These are phyloP conservation scores for Drosophila carrolli DNA, from an alignment of 1,140 invertebrate genomes.

Conservation along the genomic window DNA sequence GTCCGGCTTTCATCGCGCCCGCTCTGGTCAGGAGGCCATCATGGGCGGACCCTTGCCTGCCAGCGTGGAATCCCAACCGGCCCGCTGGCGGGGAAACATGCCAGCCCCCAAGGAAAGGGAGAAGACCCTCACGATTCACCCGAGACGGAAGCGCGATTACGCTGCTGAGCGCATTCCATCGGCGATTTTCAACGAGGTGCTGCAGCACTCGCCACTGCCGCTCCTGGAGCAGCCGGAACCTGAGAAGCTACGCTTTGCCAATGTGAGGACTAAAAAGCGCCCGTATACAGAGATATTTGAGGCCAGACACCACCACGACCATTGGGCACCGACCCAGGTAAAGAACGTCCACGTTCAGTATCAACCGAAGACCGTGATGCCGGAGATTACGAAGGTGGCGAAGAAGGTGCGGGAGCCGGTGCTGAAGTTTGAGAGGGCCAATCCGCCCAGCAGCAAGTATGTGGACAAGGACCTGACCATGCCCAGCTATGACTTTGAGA, in stretches of 20 bases:
- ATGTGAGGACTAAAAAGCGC: conserved; percentile 56
- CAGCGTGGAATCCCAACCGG: conserved; percentile 2
- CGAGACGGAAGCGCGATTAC: conserved; percentile 62
- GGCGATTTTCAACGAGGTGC: conserved; percentile 54
- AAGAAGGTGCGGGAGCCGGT: conserved; percentile 33
- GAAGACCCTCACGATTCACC: conserved; percentile 67
- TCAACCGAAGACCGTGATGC: conserved; percentile 63
- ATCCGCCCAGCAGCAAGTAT: conserved; percentile 64
- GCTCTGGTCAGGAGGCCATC: neutral
- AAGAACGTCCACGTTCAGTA: conserved; percentile 75
- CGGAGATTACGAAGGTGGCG: conserved; percentile 48
- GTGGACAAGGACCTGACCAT: conserved; percentile 61
- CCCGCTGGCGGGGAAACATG: conserved; percentile 67
- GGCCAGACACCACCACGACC: conserved; percentile 79
- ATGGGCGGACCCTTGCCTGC: neutral
- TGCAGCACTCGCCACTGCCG: conserved; percentile 45
- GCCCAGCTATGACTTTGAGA: conserved; percentile 56
- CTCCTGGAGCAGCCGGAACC: conserved; percentile 57
- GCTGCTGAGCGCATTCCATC: conserved; percentile 59
- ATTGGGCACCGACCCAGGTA: conserved; percentile 72
- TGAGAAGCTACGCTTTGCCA: conserved; percentile 56
- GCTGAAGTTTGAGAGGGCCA: conserved; percentile 58
- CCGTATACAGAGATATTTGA: conserved; percentile 63
- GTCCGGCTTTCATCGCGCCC: neutral
- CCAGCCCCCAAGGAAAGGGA: conserved; percentile 68